phyloP scores from a whole-genome alignment of 2,888 invertebrate genomes.

The Morpho deidamia region DNA sequence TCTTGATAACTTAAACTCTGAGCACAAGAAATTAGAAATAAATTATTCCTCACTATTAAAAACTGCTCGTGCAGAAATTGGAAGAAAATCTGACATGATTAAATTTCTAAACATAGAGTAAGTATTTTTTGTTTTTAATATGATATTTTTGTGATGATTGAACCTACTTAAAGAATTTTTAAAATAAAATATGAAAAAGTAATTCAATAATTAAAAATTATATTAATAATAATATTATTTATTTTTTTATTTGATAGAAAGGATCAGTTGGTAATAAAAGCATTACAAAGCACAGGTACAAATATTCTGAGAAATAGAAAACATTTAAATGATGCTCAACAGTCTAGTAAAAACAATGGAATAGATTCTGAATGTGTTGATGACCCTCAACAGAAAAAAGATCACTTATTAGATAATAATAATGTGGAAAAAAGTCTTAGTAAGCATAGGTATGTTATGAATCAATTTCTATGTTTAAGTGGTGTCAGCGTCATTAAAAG shows the following conservation, averaged over 20 bases:
- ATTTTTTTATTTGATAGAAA: constrained; percentile 49
- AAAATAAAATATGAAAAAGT: too few relatives aligned
- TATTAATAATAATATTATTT: neutral
- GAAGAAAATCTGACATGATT: constrained; percentile 59
- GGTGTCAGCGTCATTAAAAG: too few relatives aligned
- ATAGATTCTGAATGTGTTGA: constrained; percentile 1
- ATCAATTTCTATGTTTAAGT: neutral
- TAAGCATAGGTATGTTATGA: constrained; percentile 10
- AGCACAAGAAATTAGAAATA: constrained; percentile 49
- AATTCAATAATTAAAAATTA: too few relatives aligned
- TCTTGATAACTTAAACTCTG: constrained; percentile 50
- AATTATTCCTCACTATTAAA: constrained; percentile 64
- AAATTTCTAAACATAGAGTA: constrained; percentile 57
- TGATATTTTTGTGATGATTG: neutral
- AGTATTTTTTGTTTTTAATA: constrained; percentile 31
- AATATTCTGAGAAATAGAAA: constrained; percentile 9
- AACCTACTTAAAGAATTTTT: too few relatives aligned
- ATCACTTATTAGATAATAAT: neutral
- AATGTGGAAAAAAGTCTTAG: constrained; percentile 6
- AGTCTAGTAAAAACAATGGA: constrained; percentile 2
- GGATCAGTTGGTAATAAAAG: constrained; percentile 48
- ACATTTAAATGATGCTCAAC: neutral
- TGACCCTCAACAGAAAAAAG: neutral
- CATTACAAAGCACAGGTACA: constrained; percentile 38
- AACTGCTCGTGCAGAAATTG: constrained; percentile 60